Conservation (phyloP, 2,888 invertebrate genomes). For the Drosophila mulleri region DNA sequence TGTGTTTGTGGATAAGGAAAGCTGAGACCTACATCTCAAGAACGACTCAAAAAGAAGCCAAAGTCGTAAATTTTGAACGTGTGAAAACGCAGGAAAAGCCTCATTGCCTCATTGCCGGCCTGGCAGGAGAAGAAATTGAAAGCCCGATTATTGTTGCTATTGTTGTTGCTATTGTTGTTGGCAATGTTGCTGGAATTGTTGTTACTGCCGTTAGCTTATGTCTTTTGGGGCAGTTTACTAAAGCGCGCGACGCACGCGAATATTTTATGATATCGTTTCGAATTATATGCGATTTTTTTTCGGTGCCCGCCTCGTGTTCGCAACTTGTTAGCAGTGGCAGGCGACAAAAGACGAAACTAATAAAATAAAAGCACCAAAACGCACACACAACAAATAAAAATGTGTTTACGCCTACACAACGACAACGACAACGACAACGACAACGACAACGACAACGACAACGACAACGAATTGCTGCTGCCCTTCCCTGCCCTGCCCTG, state of each 20-base stretch:
- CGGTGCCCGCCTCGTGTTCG: slow-evolving; percentile 52
- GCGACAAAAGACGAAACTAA: slow-evolving; percentile 65
- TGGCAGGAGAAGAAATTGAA: slow-evolving; percentile 66
- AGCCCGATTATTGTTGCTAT: slow-evolving; percentile 51
- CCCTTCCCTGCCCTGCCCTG: slow-evolving; percentile 2
- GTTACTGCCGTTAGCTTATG: slow-evolving; percentile 57
- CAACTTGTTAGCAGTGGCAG: slow-evolving; percentile 71
- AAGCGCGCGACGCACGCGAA: slow-evolving; percentile 73
- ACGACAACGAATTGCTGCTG: slow-evolving; percentile 5
- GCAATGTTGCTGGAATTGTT: slow-evolving; percentile 45
- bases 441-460: slow-evolving; percentile 34
- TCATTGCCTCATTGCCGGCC: slow-evolving; percentile 73
- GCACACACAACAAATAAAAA: slow-evolving; percentile 66
- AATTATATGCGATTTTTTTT: slow-evolving; percentile 68
- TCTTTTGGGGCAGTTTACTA: slow-evolving; percentile 63
- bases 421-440: slow-evolving; percentile 3
- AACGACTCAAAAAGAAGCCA: slow-evolving; percentile 43
- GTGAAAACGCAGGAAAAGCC: slow-evolving; percentile 77
- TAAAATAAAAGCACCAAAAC: slow-evolving; percentile 56
- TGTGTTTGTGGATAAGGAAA: slow-evolving; percentile 32
- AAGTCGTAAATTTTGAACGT: slow-evolving; percentile 77
- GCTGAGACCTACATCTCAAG: slow-evolving; percentile 34
- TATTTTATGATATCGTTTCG: slow-evolving; percentile 77
- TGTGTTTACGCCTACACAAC: slow-evolving; percentile 70
- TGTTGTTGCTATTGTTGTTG: slow-evolving; percentile 47